phyloP scores from a whole-genome alignment of 2,113 vertebrate genomes.

The Amphiprion ocellaris region DNA sequence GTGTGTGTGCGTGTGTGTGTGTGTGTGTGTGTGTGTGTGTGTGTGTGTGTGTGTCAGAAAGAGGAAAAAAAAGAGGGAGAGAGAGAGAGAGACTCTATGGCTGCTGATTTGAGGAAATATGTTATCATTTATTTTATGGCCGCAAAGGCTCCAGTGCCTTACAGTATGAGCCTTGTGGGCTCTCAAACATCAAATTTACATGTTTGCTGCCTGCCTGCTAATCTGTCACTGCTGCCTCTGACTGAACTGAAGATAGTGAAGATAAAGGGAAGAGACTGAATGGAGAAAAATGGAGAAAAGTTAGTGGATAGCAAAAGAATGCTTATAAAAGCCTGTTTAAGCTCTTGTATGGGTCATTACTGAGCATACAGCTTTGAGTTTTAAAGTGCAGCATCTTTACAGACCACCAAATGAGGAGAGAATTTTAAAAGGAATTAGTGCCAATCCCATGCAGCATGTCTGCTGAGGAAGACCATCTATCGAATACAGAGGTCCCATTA shows the following conservation, averaged over 20 bases:
- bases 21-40: constrained; percentile 43
- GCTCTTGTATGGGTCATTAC: constrained; percentile 32
- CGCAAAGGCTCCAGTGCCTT: constrained; percentile 46
- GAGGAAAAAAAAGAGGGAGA: neutral
- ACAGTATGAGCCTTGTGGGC: constrained; percentile 32
- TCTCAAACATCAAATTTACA: constrained; percentile 51
- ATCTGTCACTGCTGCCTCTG: constrained; percentile 14
- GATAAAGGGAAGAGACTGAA: neutral
- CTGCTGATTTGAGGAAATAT: constrained; percentile 70
- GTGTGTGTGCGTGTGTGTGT: constrained; percentile 34
- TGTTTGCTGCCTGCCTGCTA: constrained; percentile 51
- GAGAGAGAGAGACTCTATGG: constrained; percentile 33
- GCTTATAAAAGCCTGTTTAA: constrained; percentile 33
- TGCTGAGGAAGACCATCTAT: constrained; percentile 61
- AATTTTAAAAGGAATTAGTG: constrained; percentile 50
- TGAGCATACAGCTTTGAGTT: constrained; percentile 35
- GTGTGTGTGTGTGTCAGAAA: constrained; percentile 25
- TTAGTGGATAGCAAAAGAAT: constrained; percentile 4
- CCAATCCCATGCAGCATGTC: constrained; percentile 59
- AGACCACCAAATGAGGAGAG: constrained; percentile 66
- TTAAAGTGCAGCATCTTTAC: constrained; percentile 54
- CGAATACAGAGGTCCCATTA: constrained; percentile 55
- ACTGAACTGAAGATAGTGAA: constrained; percentile 15
- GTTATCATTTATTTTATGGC: constrained; percentile 66
- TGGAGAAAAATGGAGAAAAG: constrained; percentile 5